Base-by-base conservation (phyloP, 2,113 vertebrate species). In the Daphoenositta chrysoptera region DNA sequence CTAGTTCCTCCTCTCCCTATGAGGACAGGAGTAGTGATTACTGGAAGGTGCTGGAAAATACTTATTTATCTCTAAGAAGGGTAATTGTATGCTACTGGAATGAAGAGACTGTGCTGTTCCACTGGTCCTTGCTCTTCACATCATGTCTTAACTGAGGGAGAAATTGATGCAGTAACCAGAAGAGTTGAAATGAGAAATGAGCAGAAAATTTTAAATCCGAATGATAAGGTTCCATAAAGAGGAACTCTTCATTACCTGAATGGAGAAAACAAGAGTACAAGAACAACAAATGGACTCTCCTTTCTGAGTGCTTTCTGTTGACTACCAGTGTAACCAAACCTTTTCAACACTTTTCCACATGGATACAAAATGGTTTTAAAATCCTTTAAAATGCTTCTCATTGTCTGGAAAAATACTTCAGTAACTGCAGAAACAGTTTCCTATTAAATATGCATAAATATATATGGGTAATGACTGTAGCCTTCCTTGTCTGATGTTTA, bases 21-120 rank as follows among this genome's bases (percentile, higher is more conserved):
- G 40, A 77, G 50, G 66, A 63, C 39, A 23, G 47, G 64, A 50
- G 26, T 27, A 83, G 35, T 91, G 75, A 71, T 78, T 92, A 82
- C 63, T 92, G 54, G 50, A 90, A 93, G 87, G 87, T 79, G 81
- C 85, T 93, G 78, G 80, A 73, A 92, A 85, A 89, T 27, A 66
- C 8, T 71, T 68, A 15, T 7, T 86, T 89, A 60, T 89, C 51
- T 84, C 45, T 33, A 69, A 75, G 56, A 77, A 89, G 8, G 11
- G 18, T 71, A 61, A 21, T 75, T 61, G 23, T 27, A 45, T 27
- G 81, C 63, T 75, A 11, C 63, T 73, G 47, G 70, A 72, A 56
- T 65, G 47, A 81, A 71, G 78, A 68, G 73, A 50, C 73, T 1
- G 4, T 75, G 69, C 73, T 94, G 50, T 69, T 84, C 88, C 30